These are phyloP conservation scores for Orius insidiosus DNA, from an alignment of 1,140 invertebrate genomes.

Conservation along the genomic window DNA sequence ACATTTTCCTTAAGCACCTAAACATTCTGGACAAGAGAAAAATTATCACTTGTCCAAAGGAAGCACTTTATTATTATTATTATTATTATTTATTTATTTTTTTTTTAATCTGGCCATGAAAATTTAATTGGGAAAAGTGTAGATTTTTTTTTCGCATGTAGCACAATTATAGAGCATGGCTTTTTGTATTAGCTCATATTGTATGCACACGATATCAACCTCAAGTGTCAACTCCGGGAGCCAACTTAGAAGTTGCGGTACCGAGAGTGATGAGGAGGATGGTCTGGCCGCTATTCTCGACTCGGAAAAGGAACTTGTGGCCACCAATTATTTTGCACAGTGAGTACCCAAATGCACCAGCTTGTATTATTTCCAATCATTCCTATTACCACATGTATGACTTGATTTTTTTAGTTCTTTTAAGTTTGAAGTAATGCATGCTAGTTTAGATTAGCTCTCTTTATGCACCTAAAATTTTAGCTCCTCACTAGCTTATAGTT, in stretches of 20 bases:
- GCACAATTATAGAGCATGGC: slow-evolving; percentile 14
- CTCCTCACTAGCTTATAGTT: neutral
- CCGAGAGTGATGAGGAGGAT: slow-evolving; percentile 34
- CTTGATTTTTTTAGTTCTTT: neutral
- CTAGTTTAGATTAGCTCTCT: neutral
- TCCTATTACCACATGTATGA: neutral
- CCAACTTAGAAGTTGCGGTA: slow-evolving; percentile 28
- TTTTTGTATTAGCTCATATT: slow-evolving; percentile 13
- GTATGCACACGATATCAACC: slow-evolving; percentile 2
- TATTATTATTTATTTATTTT: no score
- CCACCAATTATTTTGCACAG: slow-evolving; percentile 16
- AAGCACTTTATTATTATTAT: no score
- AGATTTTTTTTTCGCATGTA: no score
- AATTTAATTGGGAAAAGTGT: no score
- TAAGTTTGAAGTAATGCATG: neutral
- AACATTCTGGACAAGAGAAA: no score
- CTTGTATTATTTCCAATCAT: neutral
- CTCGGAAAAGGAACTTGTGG: slow-evolving; percentile 10
- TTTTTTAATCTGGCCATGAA: no score
- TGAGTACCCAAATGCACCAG: slow-evolving; percentile 12
- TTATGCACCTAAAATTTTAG: neutral
- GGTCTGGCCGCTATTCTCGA: slow-evolving; percentile 20
- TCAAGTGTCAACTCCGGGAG: slow-evolving; percentile 21
- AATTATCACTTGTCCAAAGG: no score
- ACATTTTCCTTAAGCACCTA: no score